phyloP scores from a whole-genome alignment of 2,888 invertebrate genomes.

The Chaitophorus viminalis region DNA sequence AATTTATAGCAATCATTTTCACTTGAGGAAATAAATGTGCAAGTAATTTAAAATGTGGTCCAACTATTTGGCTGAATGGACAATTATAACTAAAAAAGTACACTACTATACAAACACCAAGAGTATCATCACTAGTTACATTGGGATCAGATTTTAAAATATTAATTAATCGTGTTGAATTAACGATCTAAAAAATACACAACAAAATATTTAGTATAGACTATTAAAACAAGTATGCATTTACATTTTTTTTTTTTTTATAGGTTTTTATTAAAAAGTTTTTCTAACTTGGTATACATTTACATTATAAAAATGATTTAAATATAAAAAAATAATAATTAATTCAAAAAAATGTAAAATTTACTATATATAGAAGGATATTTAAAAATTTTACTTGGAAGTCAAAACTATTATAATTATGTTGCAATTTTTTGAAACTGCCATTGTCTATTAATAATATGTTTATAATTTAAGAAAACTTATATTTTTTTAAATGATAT shows the following conservation, averaged over 20 bases:
- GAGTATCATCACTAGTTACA: constrained; percentile 65
- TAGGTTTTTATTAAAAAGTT: not conserved
- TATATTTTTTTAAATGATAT: too few relatives aligned
- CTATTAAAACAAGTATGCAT: not conserved
- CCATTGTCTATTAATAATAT: too few relatives aligned
- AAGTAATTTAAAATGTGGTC: constrained; percentile 89
- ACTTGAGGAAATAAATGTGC: constrained; percentile 87
- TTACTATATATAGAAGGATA: too few relatives aligned
- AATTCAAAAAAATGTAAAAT: too few relatives aligned
- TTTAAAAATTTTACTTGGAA: too few relatives aligned
- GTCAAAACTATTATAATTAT: too few relatives aligned
- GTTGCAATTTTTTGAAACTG: too few relatives aligned
- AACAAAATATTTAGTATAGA: not conserved
- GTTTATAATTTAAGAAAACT: too few relatives aligned
- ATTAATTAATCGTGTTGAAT: constrained; percentile 64
- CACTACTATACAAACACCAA: constrained; percentile 79
- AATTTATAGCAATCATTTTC: constrained; percentile 89
- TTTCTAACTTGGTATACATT: not conserved
- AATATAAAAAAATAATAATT: not conserved
- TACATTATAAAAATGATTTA: not conserved
- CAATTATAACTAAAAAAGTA: constrained; percentile 91
- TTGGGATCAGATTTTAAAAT: constrained; percentile 64
- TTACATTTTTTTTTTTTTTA: not conserved
- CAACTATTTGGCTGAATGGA: constrained; percentile 88
- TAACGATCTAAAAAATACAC: constrained; percentile 64